Evolutionary conservation across 2,113 vertebrate genomes (phyloP), one percentile per base, ranked within the genome.

Genomic region (Alexandromys fortis): DNA sequence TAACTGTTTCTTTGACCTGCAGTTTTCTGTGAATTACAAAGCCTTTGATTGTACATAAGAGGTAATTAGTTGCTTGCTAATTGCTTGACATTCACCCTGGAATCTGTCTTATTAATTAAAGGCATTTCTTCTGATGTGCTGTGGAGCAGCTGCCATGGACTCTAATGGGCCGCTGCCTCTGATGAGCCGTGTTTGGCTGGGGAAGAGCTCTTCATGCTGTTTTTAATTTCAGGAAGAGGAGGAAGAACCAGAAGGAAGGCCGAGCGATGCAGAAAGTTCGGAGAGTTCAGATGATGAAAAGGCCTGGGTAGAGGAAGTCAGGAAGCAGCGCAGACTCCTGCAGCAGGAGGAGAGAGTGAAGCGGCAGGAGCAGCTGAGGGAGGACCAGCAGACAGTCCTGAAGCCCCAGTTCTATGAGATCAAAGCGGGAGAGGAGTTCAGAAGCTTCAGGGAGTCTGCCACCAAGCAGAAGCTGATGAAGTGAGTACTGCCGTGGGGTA

Each of bases 221-320:
- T 98, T 98, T 97, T 98, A 88, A 30, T 96, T 97, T 42, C 98
- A 99, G 99, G 98, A 99, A 97, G 99, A 99, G 6, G 99, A 99
- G 72, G 99, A 99, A 96, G 99, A 99, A 95, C 98, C 97, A 11
- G 99, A 99, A 98, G 99, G 99, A 85, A 99, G 98, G 94, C 98
- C 98, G 86, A 99, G 99, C 98, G 99, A 99, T n/a, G 99, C 99
- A 70, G 99, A 99, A 97, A 99, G 99, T 96, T 99, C 99, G 24
- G 99, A 99, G 96, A 99, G 99, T 98, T 99, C 99, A 52, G 99
- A 99, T 83, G 99, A 99, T 93, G 99, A 99, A 97, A 99, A 99
- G 97, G 99, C 97, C 98, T 99, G 99, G 99, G 99, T 99, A 96
- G 99, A 99, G 97, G 99, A 99, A 98, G 99, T 99, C 98, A 98